Evolutionary conservation across 2,888 invertebrate genomes (phyloP).

Genomic region (Antheraea assamensis): DNA sequence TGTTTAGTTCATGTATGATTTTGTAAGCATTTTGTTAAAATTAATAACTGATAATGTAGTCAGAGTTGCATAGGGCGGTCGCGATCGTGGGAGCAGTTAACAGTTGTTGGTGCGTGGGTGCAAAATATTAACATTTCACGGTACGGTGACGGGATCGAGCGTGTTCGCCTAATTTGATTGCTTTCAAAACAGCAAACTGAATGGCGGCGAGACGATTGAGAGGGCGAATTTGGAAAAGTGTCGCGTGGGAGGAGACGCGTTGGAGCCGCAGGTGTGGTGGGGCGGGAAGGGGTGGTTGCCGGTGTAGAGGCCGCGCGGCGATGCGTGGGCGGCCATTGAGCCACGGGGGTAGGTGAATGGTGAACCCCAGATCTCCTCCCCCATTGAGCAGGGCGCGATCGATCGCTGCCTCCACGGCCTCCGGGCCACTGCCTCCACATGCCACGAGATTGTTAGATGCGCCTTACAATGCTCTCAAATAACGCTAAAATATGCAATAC

Average conservation of each 20-base stretch:
- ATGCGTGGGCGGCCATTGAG: slow-evolving; percentile 80
- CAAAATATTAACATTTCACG: slow-evolving; percentile 32
- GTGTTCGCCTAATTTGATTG: slow-evolving; percentile 50
- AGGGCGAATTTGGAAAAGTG: slow-evolving; percentile 66
- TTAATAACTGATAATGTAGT: background rate
- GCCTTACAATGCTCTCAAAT: slow-evolving; percentile 12
- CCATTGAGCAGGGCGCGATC: slow-evolving; percentile 66
- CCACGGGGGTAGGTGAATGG: slow-evolving; percentile 77
- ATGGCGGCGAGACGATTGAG: slow-evolving; percentile 66
- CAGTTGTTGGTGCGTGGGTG: slow-evolving; percentile 30
- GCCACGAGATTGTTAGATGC: slow-evolving; percentile 24
- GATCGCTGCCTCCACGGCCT: slow-evolving; percentile 55
- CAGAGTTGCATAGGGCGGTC: background rate
- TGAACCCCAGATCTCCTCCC: slow-evolving; percentile 55
- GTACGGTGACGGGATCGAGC: slow-evolving; percentile 32
- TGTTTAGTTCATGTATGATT: background rate
- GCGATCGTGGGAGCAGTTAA: background rate
- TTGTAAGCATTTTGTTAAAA: background rate
- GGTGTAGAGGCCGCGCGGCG: slow-evolving; percentile 25
- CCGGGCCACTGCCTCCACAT: slow-evolving; percentile 34
- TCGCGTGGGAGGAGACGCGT: slow-evolving; percentile 69
- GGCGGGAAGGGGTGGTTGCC: slow-evolving; percentile 34
- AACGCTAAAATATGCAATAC: background rate
- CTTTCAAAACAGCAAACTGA: slow-evolving; percentile 66
- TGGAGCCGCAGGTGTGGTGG: slow-evolving; percentile 47